Base-by-base conservation (phyloP, 2,797 vertebrate genomes). In the Melanotaenia maccullochi region DNA sequence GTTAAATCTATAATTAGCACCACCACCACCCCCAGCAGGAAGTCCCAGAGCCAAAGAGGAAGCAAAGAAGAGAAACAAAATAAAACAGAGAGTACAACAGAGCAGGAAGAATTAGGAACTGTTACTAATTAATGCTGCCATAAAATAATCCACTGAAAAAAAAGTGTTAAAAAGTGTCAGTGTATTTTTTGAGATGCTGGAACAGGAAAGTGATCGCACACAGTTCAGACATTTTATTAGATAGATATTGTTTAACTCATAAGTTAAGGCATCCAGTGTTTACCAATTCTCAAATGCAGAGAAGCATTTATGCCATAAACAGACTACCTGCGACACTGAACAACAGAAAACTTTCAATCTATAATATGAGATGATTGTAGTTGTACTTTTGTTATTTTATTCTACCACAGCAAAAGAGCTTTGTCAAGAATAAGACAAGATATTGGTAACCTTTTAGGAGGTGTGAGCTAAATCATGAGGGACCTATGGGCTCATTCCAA, bases 401-500 rank as follows among this genome's bases (percentile, higher is more conserved):
- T 51, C 40, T 54, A 61, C 59, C 40, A 59, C 74, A 75, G 63
- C 75, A 36, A 52, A 57, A 62, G 30, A 76, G 70, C 56, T 28
- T 28, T 71, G 63, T 65, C 68, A 62, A 70, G 74, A 64, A 61
- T 59, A 62, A 76, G 73, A 70, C 65, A 68, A 71, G 82, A 71
- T 75, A 83, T 84, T 76, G 78, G 79, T 55, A 68, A 67, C 67
- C 73, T 85, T 74, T 85, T 51, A 82, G 77, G 83, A 65, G 82
- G 78, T 81, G 82, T 84, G 77, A 73, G 73, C 73, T 63, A 75
- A 85, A 84, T 85, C 77, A 76, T 58, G 56, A 86, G 82, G 87
- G 89, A 86, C 84, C 89, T 85, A 91, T 90, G 83, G 87, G 76
- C 78, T 85, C 78, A 75, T 56, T 84, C 85, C 85, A 90, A 78